Evolutionary conservation across 1,140 invertebrate genomes (phyloP).

Genomic region (Pygmarrhopalites habei): DNA sequence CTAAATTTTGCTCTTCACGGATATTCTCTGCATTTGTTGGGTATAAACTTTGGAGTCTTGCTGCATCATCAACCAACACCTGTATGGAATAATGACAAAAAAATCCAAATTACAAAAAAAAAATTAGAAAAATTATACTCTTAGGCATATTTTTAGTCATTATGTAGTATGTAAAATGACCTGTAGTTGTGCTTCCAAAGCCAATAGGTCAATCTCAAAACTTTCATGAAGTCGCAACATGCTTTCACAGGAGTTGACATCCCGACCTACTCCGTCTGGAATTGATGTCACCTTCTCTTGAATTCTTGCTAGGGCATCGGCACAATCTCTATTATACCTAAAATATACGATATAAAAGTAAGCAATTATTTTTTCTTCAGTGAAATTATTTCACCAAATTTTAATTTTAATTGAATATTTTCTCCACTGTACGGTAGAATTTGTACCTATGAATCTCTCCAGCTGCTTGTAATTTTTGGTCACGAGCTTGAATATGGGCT

Average conservation of each 20-base stretch:
- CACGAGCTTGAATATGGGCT: slow-evolving; percentile 74
- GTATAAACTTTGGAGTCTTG: slow-evolving; percentile 75
- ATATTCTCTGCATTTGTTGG: slow-evolving; percentile 88
- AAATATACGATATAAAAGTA: too few species aligned
- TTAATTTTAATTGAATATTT: too few species aligned
- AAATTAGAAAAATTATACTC: too few species aligned
- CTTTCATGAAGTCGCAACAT: slow-evolving; percentile 82
- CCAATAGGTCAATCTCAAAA: slow-evolving; percentile 90
- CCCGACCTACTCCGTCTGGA: slow-evolving; percentile 74
- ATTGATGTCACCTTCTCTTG: slow-evolving; percentile 78
- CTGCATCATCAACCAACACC: slow-evolving; percentile 83
- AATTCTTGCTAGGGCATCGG: slow-evolving; percentile 81
- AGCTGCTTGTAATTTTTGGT: slow-evolving; percentile 78
- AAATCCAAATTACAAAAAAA: slow-evolving; percentile 1
- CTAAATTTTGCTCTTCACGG: slow-evolving; percentile 69
- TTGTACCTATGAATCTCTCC: slow-evolving; percentile 94
- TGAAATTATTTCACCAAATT: too few species aligned
- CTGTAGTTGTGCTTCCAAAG: slow-evolving; percentile 85
- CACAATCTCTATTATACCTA: slow-evolving; percentile 93
- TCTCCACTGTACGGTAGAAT: too few species aligned
- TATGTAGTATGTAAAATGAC: slow-evolving; percentile 32
- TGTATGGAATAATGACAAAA: slow-evolving; percentile 40
- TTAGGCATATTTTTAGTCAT: slow-evolving; percentile 4
- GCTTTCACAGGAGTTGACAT: slow-evolving; percentile 77
- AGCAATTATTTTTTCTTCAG: too few species aligned